phyloP scores from a whole-genome alignment of 2,113 vertebrate genomes.

The Notothenia rossii region DNA sequence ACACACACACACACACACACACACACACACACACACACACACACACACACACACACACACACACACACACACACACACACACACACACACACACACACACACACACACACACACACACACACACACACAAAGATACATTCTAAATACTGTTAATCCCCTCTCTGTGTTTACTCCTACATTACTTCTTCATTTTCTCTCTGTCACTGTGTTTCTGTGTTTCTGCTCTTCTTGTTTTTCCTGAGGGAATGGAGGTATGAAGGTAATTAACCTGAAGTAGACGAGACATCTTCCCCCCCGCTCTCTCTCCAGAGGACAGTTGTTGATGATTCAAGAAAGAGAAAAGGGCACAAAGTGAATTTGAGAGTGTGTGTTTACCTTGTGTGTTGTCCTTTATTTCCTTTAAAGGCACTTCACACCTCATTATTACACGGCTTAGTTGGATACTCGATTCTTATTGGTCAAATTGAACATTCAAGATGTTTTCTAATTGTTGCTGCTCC shows the following conservation, averaged over 20 bases:
- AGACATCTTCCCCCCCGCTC: neutral
- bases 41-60: neutral
- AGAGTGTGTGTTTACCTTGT: neutral
- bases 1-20: neutral
- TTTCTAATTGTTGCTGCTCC: too few species aligned
- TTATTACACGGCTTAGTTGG: too few species aligned
- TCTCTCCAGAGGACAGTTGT: neutral
- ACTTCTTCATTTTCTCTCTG: conserved; percentile 19
- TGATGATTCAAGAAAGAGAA: neutral
- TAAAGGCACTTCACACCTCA: too few species aligned
- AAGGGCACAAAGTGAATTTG: neutral
- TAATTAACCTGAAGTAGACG: conserved; percentile 19
- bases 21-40: neutral
- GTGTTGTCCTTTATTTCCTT: too few species aligned
- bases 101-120: neutral
- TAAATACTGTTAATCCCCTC: neutral
- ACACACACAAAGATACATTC: too few species aligned
- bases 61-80: neutral
- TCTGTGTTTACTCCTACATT: neutral
- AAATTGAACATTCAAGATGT: too few species aligned
- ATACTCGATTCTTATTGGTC: too few species aligned
- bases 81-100: neutral
- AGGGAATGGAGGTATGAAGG: conserved; percentile 12
- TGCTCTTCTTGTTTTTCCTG: neutral
- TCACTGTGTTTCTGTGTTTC: neutral